These are phyloP conservation scores for Planococcus citri DNA, from an alignment of 1,140 invertebrate genomes.

Conservation along the genomic window DNA sequence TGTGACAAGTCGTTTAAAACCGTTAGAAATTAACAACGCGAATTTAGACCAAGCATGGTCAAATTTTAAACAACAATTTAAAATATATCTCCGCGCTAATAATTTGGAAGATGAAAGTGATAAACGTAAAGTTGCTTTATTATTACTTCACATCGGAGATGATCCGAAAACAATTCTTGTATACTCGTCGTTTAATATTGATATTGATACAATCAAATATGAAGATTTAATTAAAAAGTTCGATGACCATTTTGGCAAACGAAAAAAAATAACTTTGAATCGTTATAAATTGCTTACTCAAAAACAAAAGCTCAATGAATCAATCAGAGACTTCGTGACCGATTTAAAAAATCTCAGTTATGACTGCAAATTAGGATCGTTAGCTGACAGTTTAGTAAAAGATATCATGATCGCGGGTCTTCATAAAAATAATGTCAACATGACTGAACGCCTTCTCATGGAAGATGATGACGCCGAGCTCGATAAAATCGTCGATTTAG, in stretches of 20 bases:
- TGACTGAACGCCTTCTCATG: background rate
- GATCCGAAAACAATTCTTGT: background rate
- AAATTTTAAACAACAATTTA: slow-evolving; percentile 7
- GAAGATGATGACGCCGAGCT: background rate
- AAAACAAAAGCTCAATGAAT: background rate
- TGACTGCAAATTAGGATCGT: background rate
- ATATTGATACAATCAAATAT: background rate
- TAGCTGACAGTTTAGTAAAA: background rate
- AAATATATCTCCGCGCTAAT: background rate
- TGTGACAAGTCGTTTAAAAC: background rate
- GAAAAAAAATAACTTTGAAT: background rate
- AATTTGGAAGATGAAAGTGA: slow-evolving; percentile 3
- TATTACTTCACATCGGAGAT: background rate
- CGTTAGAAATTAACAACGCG: background rate
- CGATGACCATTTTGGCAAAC: background rate
- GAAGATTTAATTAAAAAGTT: background rate
- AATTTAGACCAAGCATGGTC: background rate
- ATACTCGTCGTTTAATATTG: background rate
- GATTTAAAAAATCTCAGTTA: background rate
- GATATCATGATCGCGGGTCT: background rate
- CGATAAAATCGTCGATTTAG: background rate
- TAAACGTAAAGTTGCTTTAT: background rate
- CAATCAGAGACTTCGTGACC: background rate
- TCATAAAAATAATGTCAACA: background rate
- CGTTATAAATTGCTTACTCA: background rate